Evolutionary conservation across 1,140 invertebrate genomes (phyloP).

Genomic region (Gyrodactylus bullatarudis): DNA sequence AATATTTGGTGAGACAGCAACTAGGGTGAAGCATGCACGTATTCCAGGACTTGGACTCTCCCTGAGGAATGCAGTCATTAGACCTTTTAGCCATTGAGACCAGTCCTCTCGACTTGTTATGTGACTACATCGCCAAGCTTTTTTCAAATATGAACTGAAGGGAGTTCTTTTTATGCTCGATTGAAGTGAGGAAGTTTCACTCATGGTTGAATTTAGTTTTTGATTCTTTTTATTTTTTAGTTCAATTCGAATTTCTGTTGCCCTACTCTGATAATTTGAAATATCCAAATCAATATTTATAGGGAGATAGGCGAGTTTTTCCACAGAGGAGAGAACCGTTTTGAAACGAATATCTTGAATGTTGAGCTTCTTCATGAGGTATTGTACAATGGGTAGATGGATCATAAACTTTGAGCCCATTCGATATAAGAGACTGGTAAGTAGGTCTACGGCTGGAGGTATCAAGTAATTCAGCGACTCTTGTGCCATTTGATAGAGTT

Average conservation of each 20-base stretch:
- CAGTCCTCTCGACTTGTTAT: constrained; percentile 84
- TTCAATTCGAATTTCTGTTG: constrained; percentile 20
- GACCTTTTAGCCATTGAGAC: constrained; percentile 64
- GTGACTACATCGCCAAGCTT: constrained; percentile 49
- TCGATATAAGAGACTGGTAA: background rate
- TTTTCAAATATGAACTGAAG: constrained; percentile 44
- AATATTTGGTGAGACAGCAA: constrained; percentile 31
- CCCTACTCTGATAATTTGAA: constrained; percentile 13
- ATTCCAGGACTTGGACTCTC: constrained; percentile 72
- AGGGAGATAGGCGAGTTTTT: constrained; percentile 6
- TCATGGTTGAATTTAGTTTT: constrained; percentile 10
- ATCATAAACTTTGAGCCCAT: background rate
- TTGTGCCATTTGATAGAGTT: background rate
- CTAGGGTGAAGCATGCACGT: constrained; percentile 49
- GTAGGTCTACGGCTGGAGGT: background rate
- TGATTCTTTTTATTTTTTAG: constrained; percentile 11
- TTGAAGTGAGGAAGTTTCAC: constrained; percentile 12
- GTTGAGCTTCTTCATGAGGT: background rate
- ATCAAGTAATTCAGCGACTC: background rate
- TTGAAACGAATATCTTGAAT: background rate
- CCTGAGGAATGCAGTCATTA: constrained; percentile 65
- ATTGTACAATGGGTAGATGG: background rate
- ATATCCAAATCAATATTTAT: background rate
- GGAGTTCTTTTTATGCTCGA: constrained; percentile 27
- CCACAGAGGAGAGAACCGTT: background rate